Evolutionary conservation across 1,140 invertebrate species (phyloP).

Genomic region (Hetaerina americana): DNA sequence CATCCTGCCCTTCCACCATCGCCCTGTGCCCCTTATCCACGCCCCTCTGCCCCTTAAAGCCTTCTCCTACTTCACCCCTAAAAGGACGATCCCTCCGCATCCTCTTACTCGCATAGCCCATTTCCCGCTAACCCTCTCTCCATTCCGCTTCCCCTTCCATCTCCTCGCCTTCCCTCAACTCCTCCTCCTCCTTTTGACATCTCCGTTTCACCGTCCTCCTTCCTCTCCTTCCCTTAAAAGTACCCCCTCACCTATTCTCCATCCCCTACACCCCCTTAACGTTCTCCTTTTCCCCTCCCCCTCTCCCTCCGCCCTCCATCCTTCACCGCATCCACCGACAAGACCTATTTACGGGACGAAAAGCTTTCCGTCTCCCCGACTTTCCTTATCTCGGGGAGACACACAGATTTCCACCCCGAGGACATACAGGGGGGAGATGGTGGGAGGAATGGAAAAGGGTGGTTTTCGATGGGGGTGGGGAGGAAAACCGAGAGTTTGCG

Average conservation of each 20-base stretch:
- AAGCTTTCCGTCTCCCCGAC: slow-evolving; percentile 1
- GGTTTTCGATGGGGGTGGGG: neutral
- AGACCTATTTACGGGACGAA: slow-evolving; percentile 5
- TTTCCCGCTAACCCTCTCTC: neutral
- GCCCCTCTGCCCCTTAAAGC: too few relatives aligned
- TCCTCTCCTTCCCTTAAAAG: neutral
- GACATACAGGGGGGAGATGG: neutral
- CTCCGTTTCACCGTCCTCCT: neutral
- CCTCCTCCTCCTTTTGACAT: neutral
- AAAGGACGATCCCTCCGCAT: too few relatives aligned
- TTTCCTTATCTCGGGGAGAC: slow-evolving; percentile 2
- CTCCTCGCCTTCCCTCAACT: neutral
- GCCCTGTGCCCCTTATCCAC: too few relatives aligned
- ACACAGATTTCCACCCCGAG: neutral
- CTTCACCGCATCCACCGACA: neutral
- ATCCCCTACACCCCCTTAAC: neutral
- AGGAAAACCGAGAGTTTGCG: neutral
- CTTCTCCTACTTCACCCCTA: too few relatives aligned
- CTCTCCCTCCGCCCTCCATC: neutral
- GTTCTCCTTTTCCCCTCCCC: neutral
- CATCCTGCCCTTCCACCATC: too few relatives aligned
- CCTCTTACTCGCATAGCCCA: neutral
- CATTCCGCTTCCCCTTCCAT: neutral
- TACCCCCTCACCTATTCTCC: too few relatives aligned
- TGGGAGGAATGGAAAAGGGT: neutral